Conservation (phyloP, 2,113 vertebrate species). For the Neodontobutis hainanensis region DNA sequence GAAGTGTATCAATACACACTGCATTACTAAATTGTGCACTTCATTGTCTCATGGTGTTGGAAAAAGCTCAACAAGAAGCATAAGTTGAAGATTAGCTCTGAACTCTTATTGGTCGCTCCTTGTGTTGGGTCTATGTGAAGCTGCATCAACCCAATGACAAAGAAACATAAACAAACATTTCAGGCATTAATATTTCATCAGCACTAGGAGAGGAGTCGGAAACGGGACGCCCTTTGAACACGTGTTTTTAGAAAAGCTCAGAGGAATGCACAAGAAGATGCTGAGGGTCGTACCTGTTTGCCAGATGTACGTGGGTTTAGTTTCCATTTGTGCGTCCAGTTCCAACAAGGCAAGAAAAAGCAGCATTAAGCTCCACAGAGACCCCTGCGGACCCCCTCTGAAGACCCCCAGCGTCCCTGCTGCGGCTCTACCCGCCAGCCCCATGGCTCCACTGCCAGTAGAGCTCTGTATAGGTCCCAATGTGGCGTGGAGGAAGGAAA, state of each 20-base stretch:
- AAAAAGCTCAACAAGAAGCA: too few species aligned
- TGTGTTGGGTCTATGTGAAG: not conserved
- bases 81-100: not conserved
- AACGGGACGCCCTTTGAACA: slow-evolving; percentile 10
- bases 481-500: slow-evolving; percentile 31
- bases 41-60: too few species aligned
- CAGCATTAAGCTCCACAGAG: slow-evolving; percentile 64
- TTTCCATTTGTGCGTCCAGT: slow-evolving; percentile 67
- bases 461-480: slow-evolving; percentile 53
- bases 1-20: too few species aligned
- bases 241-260: not conserved
- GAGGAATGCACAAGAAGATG: slow-evolving; percentile 10
- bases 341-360: slow-evolving; percentile 57
- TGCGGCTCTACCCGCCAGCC: slow-evolving; percentile 55
- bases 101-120: not conserved
- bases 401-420: slow-evolving; percentile 38
- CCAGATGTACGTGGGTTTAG: slow-evolving; percentile 79
- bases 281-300: slow-evolving; percentile 74
- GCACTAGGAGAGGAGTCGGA: not conserved
- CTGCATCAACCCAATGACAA: not conserved
- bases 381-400: slow-evolving; percentile 37
- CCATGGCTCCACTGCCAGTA: slow-evolving; percentile 65
- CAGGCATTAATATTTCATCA: slow-evolving; percentile 39
- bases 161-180: slow-evolving; percentile 31
- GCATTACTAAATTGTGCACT: too few species aligned